phyloP scores from a whole-genome alignment of 2,888 invertebrate genomes.

The Perizoma affinitatum region DNA sequence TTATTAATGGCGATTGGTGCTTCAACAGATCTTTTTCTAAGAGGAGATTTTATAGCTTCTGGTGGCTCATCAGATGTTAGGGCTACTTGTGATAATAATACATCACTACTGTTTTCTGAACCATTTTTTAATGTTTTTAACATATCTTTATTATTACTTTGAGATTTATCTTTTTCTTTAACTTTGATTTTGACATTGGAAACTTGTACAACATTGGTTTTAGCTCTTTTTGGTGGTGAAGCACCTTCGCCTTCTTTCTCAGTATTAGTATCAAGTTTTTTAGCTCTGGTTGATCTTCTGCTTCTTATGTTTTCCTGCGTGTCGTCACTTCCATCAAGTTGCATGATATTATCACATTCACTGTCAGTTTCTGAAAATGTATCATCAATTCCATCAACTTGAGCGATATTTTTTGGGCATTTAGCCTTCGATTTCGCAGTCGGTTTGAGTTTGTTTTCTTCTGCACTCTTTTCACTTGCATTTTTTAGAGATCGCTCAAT shows the following conservation, averaged over 20 bases:
- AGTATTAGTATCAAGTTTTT: slow-evolving; percentile 41
- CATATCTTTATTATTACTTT: too few species aligned
- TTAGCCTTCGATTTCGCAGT: slow-evolving; percentile 41
- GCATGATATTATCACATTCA: slow-evolving; percentile 58
- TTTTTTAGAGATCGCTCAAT: too few species aligned
- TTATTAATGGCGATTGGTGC: too few species aligned
- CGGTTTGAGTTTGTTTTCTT: slow-evolving; percentile 17
- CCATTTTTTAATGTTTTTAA: too few species aligned
- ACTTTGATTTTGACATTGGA: slow-evolving; percentile 3
- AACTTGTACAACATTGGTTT: slow-evolving; percentile 22
- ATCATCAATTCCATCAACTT: slow-evolving; percentile 84
- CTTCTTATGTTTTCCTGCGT: slow-evolving; percentile 46
- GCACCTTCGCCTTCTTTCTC: slow-evolving; percentile 48
- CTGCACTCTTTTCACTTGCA: slow-evolving; percentile 23
- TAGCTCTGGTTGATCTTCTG: slow-evolving; percentile 48
- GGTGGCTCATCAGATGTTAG: slow-evolving; percentile 3
- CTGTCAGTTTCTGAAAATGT: slow-evolving; percentile 40
- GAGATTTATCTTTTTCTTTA: slow-evolving; percentile 1
- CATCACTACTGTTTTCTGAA: background rate
- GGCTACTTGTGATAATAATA: background rate
- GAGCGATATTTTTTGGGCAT: slow-evolving; percentile 66
- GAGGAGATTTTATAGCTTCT: slow-evolving; percentile 15
- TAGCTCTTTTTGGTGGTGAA: slow-evolving; percentile 67
- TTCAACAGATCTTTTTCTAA: slow-evolving; percentile 16
- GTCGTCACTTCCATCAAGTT: slow-evolving; percentile 70